Evolutionary conservation across 2,113 vertebrate genomes (phyloP).

Genomic region (Pleuronectes platessa): DNA sequence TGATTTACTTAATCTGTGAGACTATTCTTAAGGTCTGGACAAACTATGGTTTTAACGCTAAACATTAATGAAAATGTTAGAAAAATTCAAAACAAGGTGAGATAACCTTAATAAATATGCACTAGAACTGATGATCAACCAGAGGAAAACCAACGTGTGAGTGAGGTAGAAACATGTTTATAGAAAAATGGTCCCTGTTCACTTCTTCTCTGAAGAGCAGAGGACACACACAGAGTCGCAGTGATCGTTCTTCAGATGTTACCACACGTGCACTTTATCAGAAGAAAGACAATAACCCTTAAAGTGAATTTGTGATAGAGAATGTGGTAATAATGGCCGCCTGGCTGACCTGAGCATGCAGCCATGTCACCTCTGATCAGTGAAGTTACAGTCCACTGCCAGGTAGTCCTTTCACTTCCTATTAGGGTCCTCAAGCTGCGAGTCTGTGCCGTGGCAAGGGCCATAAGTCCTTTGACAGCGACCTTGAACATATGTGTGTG

Average conservation of each 20-base stretch:
- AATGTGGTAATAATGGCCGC: constrained; percentile 53
- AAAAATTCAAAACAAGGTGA: too few relatives aligned
- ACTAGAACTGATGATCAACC: too few relatives aligned
- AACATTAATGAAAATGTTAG: too few relatives aligned
- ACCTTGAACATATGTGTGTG: constrained; percentile 69
- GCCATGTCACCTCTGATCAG: constrained; percentile 79
- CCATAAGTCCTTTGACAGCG: constrained; percentile 74
- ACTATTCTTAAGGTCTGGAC: too few relatives aligned
- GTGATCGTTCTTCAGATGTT: constrained; percentile 29
- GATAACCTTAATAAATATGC: too few relatives aligned
- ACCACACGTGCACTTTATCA: constrained; percentile 35
- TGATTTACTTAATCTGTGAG: too few relatives aligned
- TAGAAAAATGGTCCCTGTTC: too few relatives aligned
- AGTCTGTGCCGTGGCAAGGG: constrained; percentile 54
- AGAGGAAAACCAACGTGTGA: too few relatives aligned
- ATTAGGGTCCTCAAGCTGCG: constrained; percentile 71
- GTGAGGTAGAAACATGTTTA: neutral
- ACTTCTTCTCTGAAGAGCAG: neutral
- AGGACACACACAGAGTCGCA: constrained; percentile 32
- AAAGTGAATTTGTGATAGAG: constrained; percentile 69
- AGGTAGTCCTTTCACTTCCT: constrained; percentile 75
- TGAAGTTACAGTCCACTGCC: constrained; percentile 73
- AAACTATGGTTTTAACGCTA: too few relatives aligned
- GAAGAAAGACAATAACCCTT: constrained; percentile 59
- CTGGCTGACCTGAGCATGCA: constrained; percentile 65